These are phyloP conservation scores for Eclectus roratus DNA, from an alignment of 2,113 vertebrate species.

Conservation along the genomic window DNA sequence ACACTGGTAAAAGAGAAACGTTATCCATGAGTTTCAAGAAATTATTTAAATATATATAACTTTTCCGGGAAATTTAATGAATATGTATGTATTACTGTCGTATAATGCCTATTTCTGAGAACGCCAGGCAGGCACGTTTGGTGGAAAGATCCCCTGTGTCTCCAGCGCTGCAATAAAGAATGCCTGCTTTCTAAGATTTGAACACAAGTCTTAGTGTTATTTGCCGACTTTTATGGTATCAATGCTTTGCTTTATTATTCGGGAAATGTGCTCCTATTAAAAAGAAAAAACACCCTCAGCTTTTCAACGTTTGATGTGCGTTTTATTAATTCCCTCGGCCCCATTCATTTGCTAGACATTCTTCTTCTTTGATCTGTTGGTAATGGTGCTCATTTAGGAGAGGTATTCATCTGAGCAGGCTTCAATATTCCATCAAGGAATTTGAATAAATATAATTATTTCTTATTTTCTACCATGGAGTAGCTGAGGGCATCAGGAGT, in stretches of 20 bases:
- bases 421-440: not conserved
- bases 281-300: not conserved
- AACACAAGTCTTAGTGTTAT: not conserved
- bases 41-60: not conserved
- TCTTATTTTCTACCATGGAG: not conserved
- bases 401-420: not conserved
- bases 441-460: constrained; percentile 17
- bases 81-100: not conserved
- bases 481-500: not conserved
- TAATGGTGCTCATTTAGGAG: constrained; percentile 11
- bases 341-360: not conserved
- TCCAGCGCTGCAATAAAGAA: not conserved
- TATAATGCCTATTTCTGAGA: not conserved
- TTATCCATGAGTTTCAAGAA: not conserved
- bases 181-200: not conserved
- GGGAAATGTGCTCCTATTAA: not conserved
- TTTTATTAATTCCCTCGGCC: not conserved
- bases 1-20: not conserved
- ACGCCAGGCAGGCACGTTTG: not conserved
- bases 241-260: not conserved
- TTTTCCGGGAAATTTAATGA: not conserved
- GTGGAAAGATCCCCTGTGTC: not conserved
- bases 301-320: not conserved
- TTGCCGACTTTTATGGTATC: not conserved
- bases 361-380: not conserved